Evolutionary conservation across 2,113 vertebrate species (phyloP).

Genomic region (Prionailurus bengalensis): DNA sequence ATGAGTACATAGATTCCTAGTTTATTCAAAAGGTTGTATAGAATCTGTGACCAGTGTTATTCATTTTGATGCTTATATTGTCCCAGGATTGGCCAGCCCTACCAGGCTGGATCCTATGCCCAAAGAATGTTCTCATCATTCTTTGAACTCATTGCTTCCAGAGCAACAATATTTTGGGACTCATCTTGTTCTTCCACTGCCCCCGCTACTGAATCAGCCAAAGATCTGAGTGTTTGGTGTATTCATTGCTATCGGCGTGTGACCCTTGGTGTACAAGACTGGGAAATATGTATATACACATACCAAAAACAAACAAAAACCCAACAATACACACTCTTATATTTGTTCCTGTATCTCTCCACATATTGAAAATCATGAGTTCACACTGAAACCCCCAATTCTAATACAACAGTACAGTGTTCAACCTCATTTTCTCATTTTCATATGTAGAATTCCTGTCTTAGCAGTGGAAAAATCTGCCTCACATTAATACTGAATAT

Average conservation of each 20-base stretch:
- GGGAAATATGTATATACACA: background rate
- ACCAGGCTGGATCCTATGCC: background rate
- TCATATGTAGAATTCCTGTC: background rate
- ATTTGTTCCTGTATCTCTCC: background rate
- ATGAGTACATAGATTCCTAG: background rate
- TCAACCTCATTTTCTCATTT: conserved; percentile 1
- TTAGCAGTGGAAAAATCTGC: background rate
- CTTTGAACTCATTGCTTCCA: background rate
- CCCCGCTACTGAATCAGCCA: background rate
- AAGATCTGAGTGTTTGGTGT: background rate
- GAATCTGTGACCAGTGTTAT: background rate
- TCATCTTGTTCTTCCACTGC: background rate
- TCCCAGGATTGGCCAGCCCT: background rate
- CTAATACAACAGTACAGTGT: background rate
- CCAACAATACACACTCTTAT: background rate
- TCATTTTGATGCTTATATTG: background rate
- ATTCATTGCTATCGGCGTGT: background rate
- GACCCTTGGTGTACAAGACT: background rate
- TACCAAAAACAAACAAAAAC: background rate
- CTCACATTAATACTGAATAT: background rate
- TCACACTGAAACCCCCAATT: background rate
- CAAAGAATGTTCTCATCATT: background rate
- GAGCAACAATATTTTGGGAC: background rate
- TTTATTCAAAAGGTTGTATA: background rate
- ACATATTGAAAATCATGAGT: background rate